These are phyloP conservation scores for Salvelinus alpinus DNA, from an alignment of 2,113 vertebrate genomes.

Conservation along the genomic window DNA sequence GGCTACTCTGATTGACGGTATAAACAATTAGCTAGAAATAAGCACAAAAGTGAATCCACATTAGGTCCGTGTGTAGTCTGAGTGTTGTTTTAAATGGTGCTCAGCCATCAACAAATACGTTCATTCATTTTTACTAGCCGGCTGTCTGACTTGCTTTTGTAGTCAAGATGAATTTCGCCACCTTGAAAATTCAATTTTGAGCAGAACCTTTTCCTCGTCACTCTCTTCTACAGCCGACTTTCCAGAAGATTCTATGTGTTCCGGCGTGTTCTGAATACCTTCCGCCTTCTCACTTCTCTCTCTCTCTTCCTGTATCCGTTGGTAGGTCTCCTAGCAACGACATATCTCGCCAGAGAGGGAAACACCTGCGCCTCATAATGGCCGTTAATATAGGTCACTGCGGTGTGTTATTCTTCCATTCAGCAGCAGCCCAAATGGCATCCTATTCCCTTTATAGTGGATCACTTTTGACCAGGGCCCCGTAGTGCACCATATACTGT, in stretches of 20 bases:
- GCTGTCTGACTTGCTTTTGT: background rate
- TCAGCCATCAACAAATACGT: background rate
- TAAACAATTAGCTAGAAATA: background rate
- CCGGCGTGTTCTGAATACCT: slow-evolving; percentile 48
- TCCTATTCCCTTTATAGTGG: no score
- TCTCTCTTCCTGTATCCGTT: slow-evolving; percentile 47
- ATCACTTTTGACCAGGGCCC: no score
- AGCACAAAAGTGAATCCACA: background rate
- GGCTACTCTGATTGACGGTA: background rate
- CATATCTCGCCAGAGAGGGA: slow-evolving; percentile 62
- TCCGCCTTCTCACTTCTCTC: slow-evolving; percentile 49
- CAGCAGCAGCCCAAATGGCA: slow-evolving; percentile 1
- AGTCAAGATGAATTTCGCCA: no score
- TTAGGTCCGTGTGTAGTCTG: background rate
- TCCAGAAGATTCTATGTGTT: slow-evolving; percentile 40
- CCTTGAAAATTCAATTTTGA: no score
- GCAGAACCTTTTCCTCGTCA: no score
- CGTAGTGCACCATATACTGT: background rate
- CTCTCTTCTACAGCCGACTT: background rate
- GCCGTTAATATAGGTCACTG: slow-evolving; percentile 34
- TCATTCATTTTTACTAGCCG: background rate
- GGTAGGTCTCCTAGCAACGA: slow-evolving; percentile 75
- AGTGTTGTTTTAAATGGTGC: background rate
- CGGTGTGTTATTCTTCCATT: background rate
- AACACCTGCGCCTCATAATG: slow-evolving; percentile 68